These are phyloP conservation scores for Philaenus spumarius DNA, from an alignment of 1,140 invertebrate genomes.

Conservation along the genomic window DNA sequence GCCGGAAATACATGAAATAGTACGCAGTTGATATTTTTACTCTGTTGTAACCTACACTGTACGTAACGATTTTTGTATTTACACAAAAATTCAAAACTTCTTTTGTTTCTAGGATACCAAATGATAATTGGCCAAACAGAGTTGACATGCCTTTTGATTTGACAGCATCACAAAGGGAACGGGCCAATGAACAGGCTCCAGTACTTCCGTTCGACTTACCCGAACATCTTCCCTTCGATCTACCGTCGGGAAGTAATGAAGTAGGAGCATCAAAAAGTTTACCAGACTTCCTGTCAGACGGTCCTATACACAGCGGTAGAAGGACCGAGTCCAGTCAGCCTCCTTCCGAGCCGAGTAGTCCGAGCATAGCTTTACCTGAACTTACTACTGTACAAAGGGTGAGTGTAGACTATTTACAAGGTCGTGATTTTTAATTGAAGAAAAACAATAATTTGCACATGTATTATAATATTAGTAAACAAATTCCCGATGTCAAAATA, in stretches of 20 bases:
- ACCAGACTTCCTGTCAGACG: constrained; percentile 66
- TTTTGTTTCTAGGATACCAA: constrained; percentile 14
- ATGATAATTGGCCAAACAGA: constrained; percentile 28
- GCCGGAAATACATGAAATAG: too few species aligned
- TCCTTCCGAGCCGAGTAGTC: constrained; percentile 34
- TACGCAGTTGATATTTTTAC: too few species aligned
- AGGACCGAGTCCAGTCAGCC: constrained; percentile 4
- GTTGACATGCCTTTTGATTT: constrained; percentile 33
- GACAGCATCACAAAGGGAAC: constrained; percentile 18
- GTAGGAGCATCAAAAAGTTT: constrained; percentile 48
- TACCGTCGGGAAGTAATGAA: constrained; percentile 36
- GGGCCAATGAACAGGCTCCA: neutral
- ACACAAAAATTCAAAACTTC: too few species aligned
- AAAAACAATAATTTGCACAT: neutral
- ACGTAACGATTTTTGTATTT: too few species aligned
- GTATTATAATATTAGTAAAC: constrained; percentile 30
- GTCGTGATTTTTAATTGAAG: neutral
- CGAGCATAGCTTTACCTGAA: constrained; percentile 42
- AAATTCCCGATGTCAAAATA: neutral
- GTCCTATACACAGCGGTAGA: constrained; percentile 48
- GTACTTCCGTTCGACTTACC: constrained; percentile 35
- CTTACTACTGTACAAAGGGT: constrained; percentile 19
- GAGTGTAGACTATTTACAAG: too few species aligned
- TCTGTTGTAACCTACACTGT: too few species aligned
- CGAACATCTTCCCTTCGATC: constrained; percentile 31